Conservation (phyloP, 37 sponge, comb jelly and placozoan species). For the Ianthella basta region DNA sequence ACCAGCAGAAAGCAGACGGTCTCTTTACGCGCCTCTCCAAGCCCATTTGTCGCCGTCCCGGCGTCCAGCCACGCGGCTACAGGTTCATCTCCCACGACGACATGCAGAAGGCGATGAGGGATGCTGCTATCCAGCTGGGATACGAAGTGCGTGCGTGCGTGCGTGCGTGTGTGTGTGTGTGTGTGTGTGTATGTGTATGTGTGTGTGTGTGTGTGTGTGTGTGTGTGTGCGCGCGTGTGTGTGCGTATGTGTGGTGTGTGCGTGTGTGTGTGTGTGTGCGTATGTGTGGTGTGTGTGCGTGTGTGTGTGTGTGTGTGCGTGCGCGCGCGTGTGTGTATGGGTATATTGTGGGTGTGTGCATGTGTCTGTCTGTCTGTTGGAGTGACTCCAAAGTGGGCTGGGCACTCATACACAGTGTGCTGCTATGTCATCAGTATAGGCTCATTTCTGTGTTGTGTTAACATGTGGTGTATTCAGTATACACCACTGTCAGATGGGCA, state of each 20-base stretch:
- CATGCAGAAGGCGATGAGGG: constrained; percentile 76
- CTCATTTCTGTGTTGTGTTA: too few species aligned
- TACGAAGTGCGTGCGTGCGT: constrained; percentile 53
- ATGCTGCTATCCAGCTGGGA: constrained; percentile 74
- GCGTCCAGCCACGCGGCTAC: constrained; percentile 77
- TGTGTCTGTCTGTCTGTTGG: not conserved
- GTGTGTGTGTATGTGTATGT: not conserved
- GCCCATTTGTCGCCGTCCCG: constrained; percentile 65
- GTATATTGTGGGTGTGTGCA: not conserved
- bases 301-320: constrained; percentile 33
- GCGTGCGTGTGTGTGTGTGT: not conserved
- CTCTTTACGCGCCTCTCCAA: constrained; percentile 69
- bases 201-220: constrained; percentile 15
- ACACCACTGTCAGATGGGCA: too few species aligned
- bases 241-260: not conserved
- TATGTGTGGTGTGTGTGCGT: not conserved
- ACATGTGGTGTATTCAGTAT: too few species aligned
- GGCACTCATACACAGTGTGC: too few species aligned
- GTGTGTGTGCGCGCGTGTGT: constrained; percentile 8
- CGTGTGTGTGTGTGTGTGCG: constrained; percentile 27
- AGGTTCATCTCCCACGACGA: constrained; percentile 74
- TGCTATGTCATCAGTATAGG: too few species aligned
- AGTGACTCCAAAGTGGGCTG: not conserved
- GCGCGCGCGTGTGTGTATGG: not conserved
- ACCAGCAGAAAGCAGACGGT: constrained; percentile 68